Evolutionary conservation across 2,113 vertebrate genomes (phyloP), one percentile per base, ranked within the genome.

Genomic region (Ramphastos sulfuratus): DNA sequence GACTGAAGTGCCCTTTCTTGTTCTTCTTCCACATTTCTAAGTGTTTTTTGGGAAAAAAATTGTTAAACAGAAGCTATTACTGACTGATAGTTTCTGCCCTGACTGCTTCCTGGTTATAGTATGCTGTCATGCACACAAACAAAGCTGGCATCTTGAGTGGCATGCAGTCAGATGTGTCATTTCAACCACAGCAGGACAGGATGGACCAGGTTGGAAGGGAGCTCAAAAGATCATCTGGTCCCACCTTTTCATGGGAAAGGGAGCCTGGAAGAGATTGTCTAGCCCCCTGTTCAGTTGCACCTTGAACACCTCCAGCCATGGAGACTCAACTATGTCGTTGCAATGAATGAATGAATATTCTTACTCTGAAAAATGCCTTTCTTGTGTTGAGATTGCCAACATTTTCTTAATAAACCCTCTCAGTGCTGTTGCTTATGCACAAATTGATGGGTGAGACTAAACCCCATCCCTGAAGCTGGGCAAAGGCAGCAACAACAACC

Each of bases 381-480:
- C 27, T 69, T 42, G 39, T 13, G 50, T 42, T 1, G 6, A 61
- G 31, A 39, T 48, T 64, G 72, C 20, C 44, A 66, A 42, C 28
- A 44, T 82, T 91, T 83, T 66, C 78, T 89, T 89, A 64, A 79
- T 5, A 60, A 90, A 59, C 44, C 37, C 52, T 92, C 44, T 17
- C 52, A 73, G 48, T 85, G 80, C 70, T 42, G n/a, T 76, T 86
- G 46, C 54, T 37, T 44, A 27, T n/a, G 69, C 13, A 33, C 28
- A 52, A 31, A 30, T 39, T 48, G 33, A 14, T 70, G 20, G 14
- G 10, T 46, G 27, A 33, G 46, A 23, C 48, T 48, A 11, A 59
- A 4, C 6, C 48, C 1, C 1, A 35, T 42, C 10, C 18, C 1
- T 0, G 0, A 18, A 2, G 7, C 31, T 37, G 72, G 39, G 80